Evolutionary conservation across 2,797 vertebrate species (phyloP).

Genomic region (Paedocypris micromegethes): DNA sequence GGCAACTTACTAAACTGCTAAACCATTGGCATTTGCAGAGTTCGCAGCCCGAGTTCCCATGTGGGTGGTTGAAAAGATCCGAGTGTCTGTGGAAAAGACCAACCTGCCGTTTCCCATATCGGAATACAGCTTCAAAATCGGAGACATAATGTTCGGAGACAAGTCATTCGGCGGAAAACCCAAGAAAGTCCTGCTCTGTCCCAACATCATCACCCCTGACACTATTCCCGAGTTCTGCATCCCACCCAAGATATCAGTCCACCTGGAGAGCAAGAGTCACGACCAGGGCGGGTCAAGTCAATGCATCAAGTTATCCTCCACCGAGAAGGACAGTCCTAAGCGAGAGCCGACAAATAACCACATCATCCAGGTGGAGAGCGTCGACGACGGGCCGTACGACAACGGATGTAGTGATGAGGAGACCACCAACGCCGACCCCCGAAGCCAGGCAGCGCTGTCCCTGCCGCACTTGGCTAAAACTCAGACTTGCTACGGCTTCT

Average conservation of each 20-base stretch:
- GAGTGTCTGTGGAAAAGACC: constrained; percentile 69
- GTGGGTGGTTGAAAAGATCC: constrained; percentile 74
- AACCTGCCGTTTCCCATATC: constrained; percentile 60
- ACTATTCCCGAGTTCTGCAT: constrained; percentile 93
- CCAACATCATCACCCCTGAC: constrained; percentile 89
- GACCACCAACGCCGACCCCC: constrained; percentile 79
- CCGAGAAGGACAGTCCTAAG: constrained; percentile 51
- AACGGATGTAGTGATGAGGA: constrained; percentile 70
- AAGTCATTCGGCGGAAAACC: constrained; percentile 55
- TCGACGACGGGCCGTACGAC: constrained; percentile 67
- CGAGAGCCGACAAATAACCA: constrained; percentile 59
- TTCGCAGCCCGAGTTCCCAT: constrained; percentile 52
- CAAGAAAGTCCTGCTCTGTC: constrained; percentile 66
- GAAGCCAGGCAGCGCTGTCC: constrained; percentile 77
- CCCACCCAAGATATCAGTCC: constrained; percentile 73
- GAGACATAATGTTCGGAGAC: constrained; percentile 71
- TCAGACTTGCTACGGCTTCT: constrained; percentile 89
- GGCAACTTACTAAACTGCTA: not conserved
- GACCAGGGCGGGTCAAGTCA: constrained; percentile 54
- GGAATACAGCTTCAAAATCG: constrained; percentile 65
- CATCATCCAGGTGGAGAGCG: constrained; percentile 84
- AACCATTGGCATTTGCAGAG: constrained; percentile 44
- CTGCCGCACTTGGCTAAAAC: constrained; percentile 73
- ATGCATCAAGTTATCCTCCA: constrained; percentile 39
- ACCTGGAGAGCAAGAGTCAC: constrained; percentile 55